A percentile compares a stretch with the other conserved stretches of the same genome.
These are phyloP conservation scores for Petromus typicus DNA, from an alignment of 2,113 vertebrate species.

Conservation along the genomic window DNA sequence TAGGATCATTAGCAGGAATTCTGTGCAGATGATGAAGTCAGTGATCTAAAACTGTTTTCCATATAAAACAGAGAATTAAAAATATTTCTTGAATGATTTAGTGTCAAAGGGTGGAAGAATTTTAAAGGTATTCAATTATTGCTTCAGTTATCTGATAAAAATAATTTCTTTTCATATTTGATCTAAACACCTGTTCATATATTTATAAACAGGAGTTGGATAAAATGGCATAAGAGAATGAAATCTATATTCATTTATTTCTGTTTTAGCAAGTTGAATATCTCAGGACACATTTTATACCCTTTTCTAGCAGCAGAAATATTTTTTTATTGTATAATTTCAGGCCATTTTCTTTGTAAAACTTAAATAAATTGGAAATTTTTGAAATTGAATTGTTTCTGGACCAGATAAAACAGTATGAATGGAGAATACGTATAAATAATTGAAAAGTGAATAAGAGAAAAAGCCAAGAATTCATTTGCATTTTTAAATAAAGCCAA, in stretches of 20 bases:
- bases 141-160: constrained; percentile 44
- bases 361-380: constrained; percentile 51
- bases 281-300: not conserved
- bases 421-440: constrained; percentile 69
- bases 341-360: constrained; percentile 60
- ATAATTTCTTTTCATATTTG: constrained; percentile 61
- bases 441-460: constrained; percentile 68
- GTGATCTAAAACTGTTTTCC: constrained; percentile 7
- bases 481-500: constrained; percentile 63
- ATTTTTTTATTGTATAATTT: constrained; percentile 38
- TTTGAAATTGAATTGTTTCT: constrained; percentile 68
- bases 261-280: constrained; percentile 43
- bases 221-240: constrained; percentile 15
- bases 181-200: constrained; percentile 14
- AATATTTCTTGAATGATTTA: not conserved
- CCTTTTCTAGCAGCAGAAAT: constrained; percentile 53
- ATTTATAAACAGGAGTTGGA: not conserved
- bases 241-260: constrained; percentile 46
- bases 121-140: constrained; percentile 40
- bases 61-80: constrained; percentile 10
- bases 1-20: not conserved
- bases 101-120: constrained; percentile 10
- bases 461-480: constrained; percentile 74
- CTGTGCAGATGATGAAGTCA: not conserved
- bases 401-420: constrained; percentile 55